Percentiles rank a stretch among this genome's conserved stretches.
Conservation (phyloP, 1,140 invertebrate genomes). For the Paraescarpia echinospica region DNA sequence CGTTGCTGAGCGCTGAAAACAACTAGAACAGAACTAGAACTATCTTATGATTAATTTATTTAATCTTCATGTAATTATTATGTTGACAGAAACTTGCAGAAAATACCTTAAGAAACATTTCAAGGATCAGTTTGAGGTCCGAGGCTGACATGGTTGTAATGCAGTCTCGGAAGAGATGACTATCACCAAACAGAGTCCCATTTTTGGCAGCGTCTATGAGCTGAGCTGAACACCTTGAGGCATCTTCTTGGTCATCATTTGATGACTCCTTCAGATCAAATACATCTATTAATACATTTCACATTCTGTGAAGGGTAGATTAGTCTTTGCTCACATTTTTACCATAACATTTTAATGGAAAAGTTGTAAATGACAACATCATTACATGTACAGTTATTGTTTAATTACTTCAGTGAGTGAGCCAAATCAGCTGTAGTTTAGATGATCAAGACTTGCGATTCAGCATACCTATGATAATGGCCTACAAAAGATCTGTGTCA, state of each 20-base stretch:
- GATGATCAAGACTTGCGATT: background rate
- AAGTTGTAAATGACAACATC: background rate
- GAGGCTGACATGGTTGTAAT: background rate
- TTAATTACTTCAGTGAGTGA: background rate
- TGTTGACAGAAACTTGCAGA: background rate
- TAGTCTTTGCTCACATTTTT: background rate
- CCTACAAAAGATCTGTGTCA: background rate
- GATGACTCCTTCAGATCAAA: background rate
- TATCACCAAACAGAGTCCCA: background rate
- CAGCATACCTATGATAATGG: background rate
- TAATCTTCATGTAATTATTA: no score
- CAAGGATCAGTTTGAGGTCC: background rate
- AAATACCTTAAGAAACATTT: constrained; percentile 2
- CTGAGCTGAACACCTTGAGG: background rate
- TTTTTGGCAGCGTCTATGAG: background rate
- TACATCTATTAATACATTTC: background rate
- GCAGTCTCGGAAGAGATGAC: background rate
- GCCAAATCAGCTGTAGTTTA: background rate
- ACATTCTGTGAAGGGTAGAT: no score
- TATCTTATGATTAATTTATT: no score
- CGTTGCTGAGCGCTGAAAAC: no score
- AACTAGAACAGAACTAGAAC: no score
- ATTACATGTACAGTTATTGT: background rate
- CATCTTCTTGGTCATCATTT: background rate
- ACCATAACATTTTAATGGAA: background rate